Evolutionary conservation across 2,888 invertebrate genomes (phyloP).

Genomic region (Ophion slaviceki): DNA sequence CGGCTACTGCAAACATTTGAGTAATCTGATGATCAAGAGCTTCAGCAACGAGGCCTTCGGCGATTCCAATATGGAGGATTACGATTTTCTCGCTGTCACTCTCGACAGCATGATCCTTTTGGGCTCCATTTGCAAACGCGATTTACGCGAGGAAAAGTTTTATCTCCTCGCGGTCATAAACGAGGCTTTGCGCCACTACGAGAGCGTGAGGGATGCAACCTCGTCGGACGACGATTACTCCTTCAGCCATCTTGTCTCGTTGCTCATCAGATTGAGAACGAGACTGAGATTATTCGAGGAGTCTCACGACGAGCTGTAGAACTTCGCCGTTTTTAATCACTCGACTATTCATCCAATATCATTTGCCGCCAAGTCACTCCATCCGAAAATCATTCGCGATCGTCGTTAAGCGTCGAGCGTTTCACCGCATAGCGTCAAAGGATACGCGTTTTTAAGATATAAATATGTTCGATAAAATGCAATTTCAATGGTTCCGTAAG

Average conservation of each 20-base stretch:
- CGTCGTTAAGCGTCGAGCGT: too few species aligned
- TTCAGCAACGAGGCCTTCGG: slow-evolving; percentile 75
- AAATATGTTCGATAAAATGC: too few species aligned
- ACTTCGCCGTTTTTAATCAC: background rate
- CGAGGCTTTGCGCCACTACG: slow-evolving; percentile 70
- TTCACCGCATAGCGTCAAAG: too few species aligned
- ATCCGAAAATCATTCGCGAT: background rate
- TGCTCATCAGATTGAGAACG: slow-evolving; percentile 68
- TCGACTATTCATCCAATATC: background rate
- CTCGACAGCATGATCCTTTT: slow-evolving; percentile 77
- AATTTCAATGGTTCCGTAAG: too few species aligned
- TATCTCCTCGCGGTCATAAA: slow-evolving; percentile 69
- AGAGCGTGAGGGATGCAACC: slow-evolving; percentile 61
- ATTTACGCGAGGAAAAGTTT: slow-evolving; percentile 69
- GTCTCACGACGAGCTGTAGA: slow-evolving; percentile 73
- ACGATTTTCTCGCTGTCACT: slow-evolving; percentile 82
- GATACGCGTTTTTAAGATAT: too few species aligned
- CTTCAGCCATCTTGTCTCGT: slow-evolving; percentile 65
- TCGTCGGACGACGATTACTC: slow-evolving; percentile 69
- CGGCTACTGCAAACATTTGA: slow-evolving; percentile 83
- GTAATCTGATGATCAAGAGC: slow-evolving; percentile 79
- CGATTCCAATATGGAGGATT: slow-evolving; percentile 77
- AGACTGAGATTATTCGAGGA: slow-evolving; percentile 64
- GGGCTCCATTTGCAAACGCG: slow-evolving; percentile 74
- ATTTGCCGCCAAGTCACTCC: background rate